Evolutionary conservation across 2,888 invertebrate genomes (phyloP), one percentile per base, ranked within the genome.

Genomic region (Athripsodes cinereus): DNA sequence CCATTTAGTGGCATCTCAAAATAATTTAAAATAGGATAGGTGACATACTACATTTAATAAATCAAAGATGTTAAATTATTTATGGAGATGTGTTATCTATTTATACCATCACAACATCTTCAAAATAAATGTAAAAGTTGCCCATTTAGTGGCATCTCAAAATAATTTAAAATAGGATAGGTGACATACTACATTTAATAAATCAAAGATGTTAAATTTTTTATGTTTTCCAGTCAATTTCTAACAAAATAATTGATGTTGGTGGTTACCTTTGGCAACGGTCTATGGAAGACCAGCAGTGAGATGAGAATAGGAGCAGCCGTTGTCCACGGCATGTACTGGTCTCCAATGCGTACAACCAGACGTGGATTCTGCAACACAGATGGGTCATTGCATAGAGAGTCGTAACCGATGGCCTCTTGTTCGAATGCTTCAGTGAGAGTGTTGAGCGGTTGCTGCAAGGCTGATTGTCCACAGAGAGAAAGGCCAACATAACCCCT

Each of bases 261-360:
- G 40, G 16, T 3, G 16, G 40, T 48, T 48, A 87, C 87, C 71
- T 84, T 83, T 59, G 96, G 89, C 67, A 97, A 77, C 57, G 90
- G 87, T 67, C 92, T 85, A 69, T 92, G 87, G 79, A 90, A 97
- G 65, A 90, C 87, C 63, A 92, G 84, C 64, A 91, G 81, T 64
- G 93, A 91, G 69, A 96, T 85, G 67, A 98, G 83, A 69, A 96
- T 85, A 47, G 96, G 93, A 60, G 90, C 90, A 66, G 96, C 97
- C 66, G 89, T 87, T 65, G 86, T 81, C 95, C 96, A 96, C 68
- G 89, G 91, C 79, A 92, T 89, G 74, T 88, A 91, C 77, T 94
- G 92, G 67, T 89, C 89, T 69, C 88, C 88, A 62, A 96, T 84
- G 68, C 91, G 85, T 66, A 96, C 87, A 62, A 95, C 87, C 67